Evolutionary conservation across 2,113 vertebrate genomes (phyloP), one percentile per base, ranked within the genome.

Genomic region (Tragelaphus strepsiceros): DNA sequence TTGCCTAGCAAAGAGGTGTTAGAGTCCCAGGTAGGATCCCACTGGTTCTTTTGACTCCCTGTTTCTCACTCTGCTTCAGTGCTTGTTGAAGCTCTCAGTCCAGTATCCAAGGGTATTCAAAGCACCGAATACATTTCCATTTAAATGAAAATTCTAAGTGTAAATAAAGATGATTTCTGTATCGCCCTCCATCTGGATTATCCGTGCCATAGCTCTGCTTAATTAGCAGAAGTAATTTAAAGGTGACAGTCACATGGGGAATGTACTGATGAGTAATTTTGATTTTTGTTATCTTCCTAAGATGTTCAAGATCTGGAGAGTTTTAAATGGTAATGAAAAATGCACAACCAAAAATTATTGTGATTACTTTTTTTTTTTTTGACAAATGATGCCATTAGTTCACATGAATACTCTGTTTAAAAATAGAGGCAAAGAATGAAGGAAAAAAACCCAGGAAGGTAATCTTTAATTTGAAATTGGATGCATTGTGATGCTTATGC

Each of bases 391-490:
- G 61, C 59, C 90, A 96, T 96, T 97, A 96, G 92, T 95, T 97
- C 64, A 90, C 94, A 88, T 94, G 95, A 97, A 96, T 96, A 74
- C 81, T 88, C 90, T 96, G 77, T 94, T 96, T 98, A 97, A 98
- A 97, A 95, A 95, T 71, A 96, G 94, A 95, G 90, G 59, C 53
- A 89, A 49, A 30, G 21, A 90, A 85, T 62, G 10, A 35, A 81
- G 39, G 26, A 78, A 83, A 83, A 97, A 91, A 49, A 32, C 0
- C 53, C 32, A 46, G 90, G 49, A 86, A 95, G 21, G 67, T 94
- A 97, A 97, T 95, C 96, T 96, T 96, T 98, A 82, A 96, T 97
- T 98, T 97, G 62, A 94, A 97, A 96, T 83, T 89, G 88, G 97
- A 92, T 67, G 67, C 81, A 96, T 88, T 96, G 81, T 95, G 94